Percentiles rank a stretch among this genome's conserved stretches.
Evolutionary conservation across 2,797 vertebrate species (phyloP).

Genomic region (Parauchenoglanis punctatus): DNA sequence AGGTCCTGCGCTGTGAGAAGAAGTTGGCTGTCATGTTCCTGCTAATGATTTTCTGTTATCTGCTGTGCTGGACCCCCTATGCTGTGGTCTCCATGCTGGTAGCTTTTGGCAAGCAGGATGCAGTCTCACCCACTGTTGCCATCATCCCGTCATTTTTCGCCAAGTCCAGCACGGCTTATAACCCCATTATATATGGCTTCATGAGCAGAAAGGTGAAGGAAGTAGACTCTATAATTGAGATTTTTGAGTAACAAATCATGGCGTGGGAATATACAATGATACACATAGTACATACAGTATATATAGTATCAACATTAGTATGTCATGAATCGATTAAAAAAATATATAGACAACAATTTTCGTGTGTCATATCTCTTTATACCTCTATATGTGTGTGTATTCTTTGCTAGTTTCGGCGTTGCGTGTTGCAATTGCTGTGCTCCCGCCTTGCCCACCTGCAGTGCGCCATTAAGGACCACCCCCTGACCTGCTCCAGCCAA

Average conservation of each 20-base stretch:
- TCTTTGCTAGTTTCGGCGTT: constrained; percentile 82
- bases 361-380: background rate
- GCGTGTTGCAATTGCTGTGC: constrained; percentile 84
- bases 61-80: constrained; percentile 91
- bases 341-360: background rate
- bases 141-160: constrained; percentile 88
- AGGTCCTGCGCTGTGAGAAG: constrained; percentile 89
- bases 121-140: constrained; percentile 84
- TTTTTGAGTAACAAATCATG: background rate
- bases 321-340: background rate
- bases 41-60: constrained; percentile 86
- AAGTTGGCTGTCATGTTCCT: constrained; percentile 91
- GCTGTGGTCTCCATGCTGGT: constrained; percentile 86
- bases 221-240: background rate
- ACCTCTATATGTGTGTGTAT: background rate
- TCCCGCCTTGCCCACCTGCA: constrained; percentile 80
- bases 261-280: background rate
- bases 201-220: constrained; percentile 89
- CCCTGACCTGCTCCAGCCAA: constrained; percentile 70
- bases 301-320: background rate
- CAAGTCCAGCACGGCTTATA: constrained; percentile 90
- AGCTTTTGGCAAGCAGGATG: constrained; percentile 80
- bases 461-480: constrained; percentile 75
- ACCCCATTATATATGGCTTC: constrained; percentile 89
- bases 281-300: background rate